These are phyloP conservation scores for Alitta virens DNA, from an alignment of 2,888 invertebrate species.

Conservation along the genomic window DNA sequence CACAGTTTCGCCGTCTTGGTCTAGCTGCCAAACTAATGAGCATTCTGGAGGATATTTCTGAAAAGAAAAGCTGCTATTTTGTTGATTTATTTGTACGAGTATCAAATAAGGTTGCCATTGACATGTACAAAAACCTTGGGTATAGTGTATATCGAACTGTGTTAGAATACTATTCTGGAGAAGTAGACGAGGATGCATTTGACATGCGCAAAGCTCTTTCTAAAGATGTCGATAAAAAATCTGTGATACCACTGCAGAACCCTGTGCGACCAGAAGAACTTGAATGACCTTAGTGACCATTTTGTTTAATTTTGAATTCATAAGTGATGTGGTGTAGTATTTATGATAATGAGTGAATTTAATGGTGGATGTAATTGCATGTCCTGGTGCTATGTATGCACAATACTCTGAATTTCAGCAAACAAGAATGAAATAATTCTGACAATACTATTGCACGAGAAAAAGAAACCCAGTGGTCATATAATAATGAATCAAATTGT, in stretches of 20 bases:
- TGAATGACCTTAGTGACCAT: slow-evolving; percentile 61
- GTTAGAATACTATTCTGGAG: slow-evolving; percentile 90
- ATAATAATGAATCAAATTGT: too few relatives aligned
- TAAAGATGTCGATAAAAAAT: slow-evolving; percentile 85
- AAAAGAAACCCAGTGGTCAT: too few relatives aligned
- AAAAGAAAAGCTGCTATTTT: slow-evolving; percentile 93
- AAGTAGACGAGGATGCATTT: slow-evolving; percentile 96
- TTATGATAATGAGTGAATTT: too few relatives aligned
- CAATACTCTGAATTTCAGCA: too few relatives aligned
- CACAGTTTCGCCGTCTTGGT: slow-evolving; percentile 87
- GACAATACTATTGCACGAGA: too few relatives aligned
- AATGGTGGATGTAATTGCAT: too few relatives aligned
- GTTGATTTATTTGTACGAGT: slow-evolving; percentile 98
- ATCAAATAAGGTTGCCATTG: slow-evolving; percentile 94
- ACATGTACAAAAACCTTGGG: slow-evolving; percentile 94
- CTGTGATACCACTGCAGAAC: slow-evolving; percentile 87
- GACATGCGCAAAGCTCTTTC: slow-evolving; percentile 99
- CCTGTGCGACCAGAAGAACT: slow-evolving; percentile 95
- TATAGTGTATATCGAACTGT: slow-evolving; percentile 96
- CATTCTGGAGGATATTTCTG: slow-evolving; percentile 91
- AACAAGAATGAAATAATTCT: too few relatives aligned
- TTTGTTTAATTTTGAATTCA: too few relatives aligned
- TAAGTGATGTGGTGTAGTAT: too few relatives aligned
- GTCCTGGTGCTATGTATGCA: too few relatives aligned
- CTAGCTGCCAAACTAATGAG: slow-evolving; percentile 91